Evolutionary conservation across 1,140 invertebrate genomes (phyloP).

Genomic region (Oedothorax gibbosus): DNA sequence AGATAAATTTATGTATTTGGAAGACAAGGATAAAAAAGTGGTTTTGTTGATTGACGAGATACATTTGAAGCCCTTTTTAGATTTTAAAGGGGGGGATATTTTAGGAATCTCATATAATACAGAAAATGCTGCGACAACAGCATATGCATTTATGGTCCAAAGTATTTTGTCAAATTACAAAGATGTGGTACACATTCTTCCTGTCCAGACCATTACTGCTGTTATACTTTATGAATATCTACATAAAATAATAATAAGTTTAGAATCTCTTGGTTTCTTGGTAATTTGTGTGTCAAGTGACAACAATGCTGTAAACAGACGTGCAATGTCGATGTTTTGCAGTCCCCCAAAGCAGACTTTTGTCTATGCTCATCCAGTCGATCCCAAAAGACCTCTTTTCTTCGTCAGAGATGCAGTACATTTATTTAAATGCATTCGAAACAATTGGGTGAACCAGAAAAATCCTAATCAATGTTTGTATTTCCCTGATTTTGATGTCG

Average conservation of each 20-base stretch:
- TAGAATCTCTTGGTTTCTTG: conserved; percentile 23
- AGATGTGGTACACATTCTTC: conserved; percentile 61
- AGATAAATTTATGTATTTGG: not conserved
- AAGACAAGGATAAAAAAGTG: not conserved
- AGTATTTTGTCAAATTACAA: conserved; percentile 53
- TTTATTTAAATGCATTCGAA: conserved; percentile 31
- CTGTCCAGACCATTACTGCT: conserved; percentile 50
- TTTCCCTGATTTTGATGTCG: conserved; percentile 10
- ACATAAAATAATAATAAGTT: conserved; percentile 46
- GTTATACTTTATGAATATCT: conserved; percentile 39
- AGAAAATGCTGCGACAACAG: conserved; percentile 49
- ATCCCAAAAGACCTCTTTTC: conserved; percentile 26
- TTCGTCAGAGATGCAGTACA: conserved; percentile 53
- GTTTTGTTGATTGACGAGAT: conserved; percentile 29
- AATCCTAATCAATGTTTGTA: not conserved
- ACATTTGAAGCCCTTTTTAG: conserved; percentile 56
- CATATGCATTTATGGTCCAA: conserved; percentile 61
- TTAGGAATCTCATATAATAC: conserved; percentile 56
- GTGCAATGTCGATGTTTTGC: conserved; percentile 45
- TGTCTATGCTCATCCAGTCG: conserved; percentile 25
- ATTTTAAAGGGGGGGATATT: conserved; percentile 62
- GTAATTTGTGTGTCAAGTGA: conserved; percentile 54
- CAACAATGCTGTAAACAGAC: conserved; percentile 62
- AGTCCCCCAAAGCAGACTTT: conserved; percentile 16
- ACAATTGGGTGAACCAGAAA: conserved; percentile 34